Evolutionary conservation across 2,113 vertebrate species (phyloP), one percentile per base, ranked within the genome.

Genomic region (Indri indri): DNA sequence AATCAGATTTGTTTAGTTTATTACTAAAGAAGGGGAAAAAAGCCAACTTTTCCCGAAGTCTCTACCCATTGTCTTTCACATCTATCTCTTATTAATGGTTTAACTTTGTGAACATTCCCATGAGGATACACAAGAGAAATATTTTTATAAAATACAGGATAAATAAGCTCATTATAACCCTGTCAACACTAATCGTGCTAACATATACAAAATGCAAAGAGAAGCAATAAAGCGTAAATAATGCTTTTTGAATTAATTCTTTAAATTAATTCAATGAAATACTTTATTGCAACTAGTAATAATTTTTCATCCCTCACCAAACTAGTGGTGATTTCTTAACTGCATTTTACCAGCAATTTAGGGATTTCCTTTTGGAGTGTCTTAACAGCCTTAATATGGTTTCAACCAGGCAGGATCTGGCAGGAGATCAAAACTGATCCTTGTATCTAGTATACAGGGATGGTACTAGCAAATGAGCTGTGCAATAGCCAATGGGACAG

Each of bases 1-100:
- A 87, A 96, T 93, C 61, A 97, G 57, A 93, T 66, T 93, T 95
- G 30, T 87, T 97, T 93, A 81, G 57, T 94, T 88, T 88, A 77
- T 90, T 92, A 83, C 59, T 84, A 93, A 88, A 87, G 45, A 40
- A 45, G 10, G 4, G 18, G 1, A 6, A 30, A 42, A 52, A 18
- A 88, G 27, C 30, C 80, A 86, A 80, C 9, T 91, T 94, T 82
- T n/a, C 40, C 71, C 50, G 50, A 94, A 84, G 74, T 84, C 23
- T 61, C 52, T 94, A 80, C 50, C 77, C 12, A 79, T 77, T 96
- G 61, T 95, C 71, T 94, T 86, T 96, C 37, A 83, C 3, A 81
- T 50, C 50, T 91, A 71, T 34, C 45, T 88, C 95, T 96, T 30
- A 87, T 45, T 94, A 63, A 84, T 85, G 66, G n/a, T 52, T 97